Conservation (phyloP, 1,140 invertebrate species). For the Fopius arisanus region DNA sequence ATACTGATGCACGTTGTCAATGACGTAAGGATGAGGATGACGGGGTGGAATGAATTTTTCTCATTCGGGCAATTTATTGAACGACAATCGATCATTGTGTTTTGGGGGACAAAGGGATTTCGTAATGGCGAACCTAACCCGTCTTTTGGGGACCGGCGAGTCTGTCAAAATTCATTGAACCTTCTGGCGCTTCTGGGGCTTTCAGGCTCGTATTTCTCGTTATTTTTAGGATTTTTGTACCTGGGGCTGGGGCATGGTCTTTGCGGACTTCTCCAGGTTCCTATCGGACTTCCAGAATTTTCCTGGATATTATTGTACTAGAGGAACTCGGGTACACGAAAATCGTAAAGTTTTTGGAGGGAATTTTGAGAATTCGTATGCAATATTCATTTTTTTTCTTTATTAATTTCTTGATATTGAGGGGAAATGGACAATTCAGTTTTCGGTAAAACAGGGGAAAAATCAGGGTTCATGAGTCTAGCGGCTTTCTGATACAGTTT, state of each 20-base stretch:
- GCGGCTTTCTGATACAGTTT: too few species aligned
- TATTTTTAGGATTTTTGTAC: not conserved
- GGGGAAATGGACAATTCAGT: too few species aligned
- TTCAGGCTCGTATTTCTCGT: not conserved
- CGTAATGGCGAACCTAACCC: constrained; percentile 17
- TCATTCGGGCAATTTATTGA: constrained; percentile 11
- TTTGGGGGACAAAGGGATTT: constrained; percentile 6
- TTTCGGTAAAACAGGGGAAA: too few species aligned
- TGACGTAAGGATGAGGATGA: constrained; percentile 40
- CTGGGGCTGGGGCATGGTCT: not conserved
- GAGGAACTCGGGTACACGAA: too few species aligned
- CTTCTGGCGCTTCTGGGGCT: not conserved
- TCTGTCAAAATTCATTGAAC: constrained; percentile 33
- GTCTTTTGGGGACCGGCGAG: constrained; percentile 35
- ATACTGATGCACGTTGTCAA: constrained; percentile 39
- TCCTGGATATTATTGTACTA: too few species aligned
- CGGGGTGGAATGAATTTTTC: constrained; percentile 21
- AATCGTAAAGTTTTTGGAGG: too few species aligned
- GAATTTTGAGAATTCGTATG: too few species aligned
- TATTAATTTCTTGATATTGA: too few species aligned
- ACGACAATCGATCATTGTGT: not conserved
- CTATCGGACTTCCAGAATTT: too few species aligned
- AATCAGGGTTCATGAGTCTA: too few species aligned
- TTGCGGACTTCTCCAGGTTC: too few species aligned
- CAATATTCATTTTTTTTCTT: too few species aligned